phyloP scores from a whole-genome alignment of 2,888 invertebrate genomes.

The Hymenopus coronatus region DNA sequence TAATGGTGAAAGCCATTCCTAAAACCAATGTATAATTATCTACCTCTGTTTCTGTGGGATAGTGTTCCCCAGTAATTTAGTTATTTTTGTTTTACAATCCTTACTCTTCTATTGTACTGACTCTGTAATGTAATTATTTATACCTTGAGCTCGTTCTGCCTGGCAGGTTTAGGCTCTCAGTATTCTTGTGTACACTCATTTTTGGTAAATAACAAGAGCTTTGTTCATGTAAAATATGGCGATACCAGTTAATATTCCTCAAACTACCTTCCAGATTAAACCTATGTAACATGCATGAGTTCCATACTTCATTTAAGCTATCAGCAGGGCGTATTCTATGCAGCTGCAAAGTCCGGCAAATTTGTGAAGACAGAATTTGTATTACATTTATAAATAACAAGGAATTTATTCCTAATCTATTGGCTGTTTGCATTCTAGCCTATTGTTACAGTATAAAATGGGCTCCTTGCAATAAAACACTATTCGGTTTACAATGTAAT shows the following conservation, averaged over 20 bases:
- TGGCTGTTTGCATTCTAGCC: too few relatives aligned
- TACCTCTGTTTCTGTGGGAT: conserved; percentile 16
- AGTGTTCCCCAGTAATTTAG: background rate
- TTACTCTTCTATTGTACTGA: background rate
- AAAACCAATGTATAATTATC: conserved; percentile 4
- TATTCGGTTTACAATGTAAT: too few relatives aligned
- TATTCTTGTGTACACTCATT: background rate
- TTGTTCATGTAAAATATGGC: background rate
- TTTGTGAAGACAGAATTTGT: too few relatives aligned
- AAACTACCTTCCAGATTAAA: background rate
- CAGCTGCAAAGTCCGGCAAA: too few relatives aligned
- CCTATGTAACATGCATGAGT: background rate
- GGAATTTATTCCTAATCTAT: too few relatives aligned
- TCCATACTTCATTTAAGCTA: background rate
- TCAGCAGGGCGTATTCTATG: too few relatives aligned
- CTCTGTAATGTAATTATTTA: background rate
- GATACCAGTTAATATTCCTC: background rate
- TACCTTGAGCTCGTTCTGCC: background rate
- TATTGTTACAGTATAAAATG: too few relatives aligned
- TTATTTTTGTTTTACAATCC: background rate
- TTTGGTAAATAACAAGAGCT: background rate
- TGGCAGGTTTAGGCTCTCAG: background rate
- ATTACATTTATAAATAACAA: too few relatives aligned
- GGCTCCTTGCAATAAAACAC: too few relatives aligned
- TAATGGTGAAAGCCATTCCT: background rate